These are phyloP conservation scores for Parapristionchus giblindavisi DNA, from an alignment of 2,888 invertebrate species.

Conservation along the genomic window DNA sequence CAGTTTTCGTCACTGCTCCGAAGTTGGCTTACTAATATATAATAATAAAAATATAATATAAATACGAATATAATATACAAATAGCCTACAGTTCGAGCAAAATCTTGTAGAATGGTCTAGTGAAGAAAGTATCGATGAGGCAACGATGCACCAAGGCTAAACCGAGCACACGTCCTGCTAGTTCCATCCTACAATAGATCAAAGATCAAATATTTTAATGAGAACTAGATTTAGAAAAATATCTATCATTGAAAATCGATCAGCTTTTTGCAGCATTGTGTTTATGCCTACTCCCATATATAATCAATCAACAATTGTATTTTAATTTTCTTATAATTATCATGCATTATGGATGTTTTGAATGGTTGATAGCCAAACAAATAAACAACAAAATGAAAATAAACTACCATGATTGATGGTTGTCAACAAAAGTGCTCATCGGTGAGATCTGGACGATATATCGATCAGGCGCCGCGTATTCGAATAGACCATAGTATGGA, in stretches of 20 bases:
- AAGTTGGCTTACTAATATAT: not conserved
- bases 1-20: not conserved
- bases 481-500: slow-evolving; percentile 96
- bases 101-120: slow-evolving; percentile 94
- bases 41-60: not conserved
- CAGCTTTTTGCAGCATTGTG: not conserved
- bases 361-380: not conserved
- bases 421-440: slow-evolving; percentile 95
- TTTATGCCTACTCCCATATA: not conserved
- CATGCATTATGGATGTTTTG: not conserved
- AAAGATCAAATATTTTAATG: not conserved
- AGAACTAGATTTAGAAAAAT: too few species aligned
- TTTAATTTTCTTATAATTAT: not conserved
- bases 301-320: not conserved
- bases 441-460: slow-evolving; percentile 84
- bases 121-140: slow-evolving; percentile 94
- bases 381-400: not conserved
- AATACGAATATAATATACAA: too few species aligned
- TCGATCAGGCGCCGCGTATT: slow-evolving; percentile 70
- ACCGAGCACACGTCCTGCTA: slow-evolving; percentile 85
- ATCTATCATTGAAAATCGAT: too few species aligned
- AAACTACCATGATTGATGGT: slow-evolving; percentile 88
- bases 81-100: slow-evolving; percentile 80
- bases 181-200: slow-evolving; percentile 53
- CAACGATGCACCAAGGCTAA: slow-evolving; percentile 96